These are phyloP conservation scores for Morinoia aosen DNA, from an alignment of 2,888 invertebrate species.

Conservation along the genomic window DNA sequence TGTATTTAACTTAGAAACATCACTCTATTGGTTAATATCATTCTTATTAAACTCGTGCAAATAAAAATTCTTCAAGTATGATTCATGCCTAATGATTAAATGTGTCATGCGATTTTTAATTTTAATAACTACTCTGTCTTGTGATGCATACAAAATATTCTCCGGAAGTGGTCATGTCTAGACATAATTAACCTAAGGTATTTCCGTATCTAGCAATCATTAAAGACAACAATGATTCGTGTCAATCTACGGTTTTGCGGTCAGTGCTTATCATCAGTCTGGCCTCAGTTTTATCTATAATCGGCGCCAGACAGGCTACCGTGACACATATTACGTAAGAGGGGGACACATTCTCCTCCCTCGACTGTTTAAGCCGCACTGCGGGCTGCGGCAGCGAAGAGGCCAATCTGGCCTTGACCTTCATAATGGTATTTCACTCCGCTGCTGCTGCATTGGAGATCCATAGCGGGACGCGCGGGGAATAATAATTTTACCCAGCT, in stretches of 20 bases:
- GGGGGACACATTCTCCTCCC: background rate
- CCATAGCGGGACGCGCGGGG: background rate
- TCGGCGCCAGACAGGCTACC: background rate
- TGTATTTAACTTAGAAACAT: too few species aligned
- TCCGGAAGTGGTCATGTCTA: background rate
- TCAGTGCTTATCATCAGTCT: background rate
- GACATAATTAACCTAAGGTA: background rate
- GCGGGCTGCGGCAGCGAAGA: background rate
- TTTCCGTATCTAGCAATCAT: background rate
- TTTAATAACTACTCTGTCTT: background rate
- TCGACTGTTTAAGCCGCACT: background rate
- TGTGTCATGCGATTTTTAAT: too few species aligned
- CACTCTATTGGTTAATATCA: too few species aligned
- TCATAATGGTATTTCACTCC: background rate
- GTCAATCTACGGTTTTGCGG: background rate
- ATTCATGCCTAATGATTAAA: too few species aligned
- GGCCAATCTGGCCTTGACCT: background rate
- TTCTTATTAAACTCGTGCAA: too few species aligned
- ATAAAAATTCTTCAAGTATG: too few species aligned
- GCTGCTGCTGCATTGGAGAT: background rate
- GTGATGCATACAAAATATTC: background rate
- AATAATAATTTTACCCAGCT: background rate
- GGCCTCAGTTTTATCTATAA: background rate
- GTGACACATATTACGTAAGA: background rate
- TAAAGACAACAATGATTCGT: background rate